phyloP scores from a whole-genome alignment of 2,888 invertebrate species.

The Tachina grossa region DNA sequence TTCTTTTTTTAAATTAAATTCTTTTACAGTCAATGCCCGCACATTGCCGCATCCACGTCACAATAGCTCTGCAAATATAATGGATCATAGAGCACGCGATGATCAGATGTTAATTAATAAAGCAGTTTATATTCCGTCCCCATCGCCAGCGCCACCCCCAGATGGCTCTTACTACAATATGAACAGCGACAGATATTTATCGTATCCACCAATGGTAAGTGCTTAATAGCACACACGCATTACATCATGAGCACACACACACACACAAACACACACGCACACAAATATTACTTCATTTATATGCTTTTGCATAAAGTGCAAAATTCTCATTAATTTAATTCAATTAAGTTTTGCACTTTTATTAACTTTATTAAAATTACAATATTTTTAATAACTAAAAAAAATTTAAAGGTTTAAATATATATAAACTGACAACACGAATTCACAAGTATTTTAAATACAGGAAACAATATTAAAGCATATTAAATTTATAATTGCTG shows the following conservation, averaged over 20 bases:
- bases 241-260: neutral
- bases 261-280: neutral
- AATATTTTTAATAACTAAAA: constrained; percentile 27
- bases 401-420: constrained; percentile 21
- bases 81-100: constrained; percentile 81
- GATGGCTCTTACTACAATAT: constrained; percentile 92
- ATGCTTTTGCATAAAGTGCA: neutral
- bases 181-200: constrained; percentile 90
- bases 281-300: neutral
- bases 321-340: constrained; percentile 38
- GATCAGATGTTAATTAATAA: constrained; percentile 83
- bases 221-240: too few species aligned
- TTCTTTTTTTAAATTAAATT: constrained; percentile 30
- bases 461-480: neutral
- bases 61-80: constrained; percentile 77
- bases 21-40: constrained; percentile 80
- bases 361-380: constrained; percentile 20
- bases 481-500: neutral
- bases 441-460: neutral
- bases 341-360: constrained; percentile 23
- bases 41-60: constrained; percentile 83
- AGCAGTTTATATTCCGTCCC: constrained; percentile 83
- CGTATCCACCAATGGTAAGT: constrained; percentile 88
- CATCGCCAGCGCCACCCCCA: constrained; percentile 89
- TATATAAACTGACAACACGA: neutral